phyloP scores from a whole-genome alignment of 2,888 invertebrate species.

The Agrypnus murinus region DNA sequence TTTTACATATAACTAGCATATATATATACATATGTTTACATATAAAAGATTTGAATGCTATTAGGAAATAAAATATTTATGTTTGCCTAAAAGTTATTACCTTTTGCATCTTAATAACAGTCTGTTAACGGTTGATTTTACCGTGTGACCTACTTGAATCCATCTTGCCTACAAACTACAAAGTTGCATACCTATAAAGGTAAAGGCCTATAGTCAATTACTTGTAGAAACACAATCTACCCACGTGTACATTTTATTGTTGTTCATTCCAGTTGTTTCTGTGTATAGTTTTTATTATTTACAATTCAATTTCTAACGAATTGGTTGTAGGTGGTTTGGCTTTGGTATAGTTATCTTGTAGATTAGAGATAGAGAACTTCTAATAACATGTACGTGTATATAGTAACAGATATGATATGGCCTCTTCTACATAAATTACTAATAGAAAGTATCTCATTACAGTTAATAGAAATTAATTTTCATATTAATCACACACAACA shows the following conservation, averaged over 20 bases:
- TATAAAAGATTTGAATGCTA: too few species aligned
- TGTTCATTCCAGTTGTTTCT: too few species aligned
- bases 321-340: background rate
- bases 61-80: background rate
- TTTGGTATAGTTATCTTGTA: background rate
- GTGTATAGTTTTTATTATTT: background rate
- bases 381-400: background rate
- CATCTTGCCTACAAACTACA: constrained; percentile 11
- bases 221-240: constrained; percentile 5
- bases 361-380: background rate
- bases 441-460: too few species aligned
- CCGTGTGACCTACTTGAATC: constrained; percentile 45
- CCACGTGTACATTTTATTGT: background rate
- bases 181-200: constrained; percentile 13
- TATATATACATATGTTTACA: too few species aligned
- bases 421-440: too few species aligned
- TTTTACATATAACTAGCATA: too few species aligned
- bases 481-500: too few species aligned
- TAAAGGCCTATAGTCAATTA: too few species aligned
- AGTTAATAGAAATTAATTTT: too few species aligned
- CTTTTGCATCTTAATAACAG: constrained; percentile 31
- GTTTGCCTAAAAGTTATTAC: constrained; percentile 30
- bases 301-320: background rate
- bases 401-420: too few species aligned
- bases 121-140: constrained; percentile 47